Base-by-base conservation (phyloP, 2,113 vertebrate species). In the Neodontobutis hainanensis region DNA sequence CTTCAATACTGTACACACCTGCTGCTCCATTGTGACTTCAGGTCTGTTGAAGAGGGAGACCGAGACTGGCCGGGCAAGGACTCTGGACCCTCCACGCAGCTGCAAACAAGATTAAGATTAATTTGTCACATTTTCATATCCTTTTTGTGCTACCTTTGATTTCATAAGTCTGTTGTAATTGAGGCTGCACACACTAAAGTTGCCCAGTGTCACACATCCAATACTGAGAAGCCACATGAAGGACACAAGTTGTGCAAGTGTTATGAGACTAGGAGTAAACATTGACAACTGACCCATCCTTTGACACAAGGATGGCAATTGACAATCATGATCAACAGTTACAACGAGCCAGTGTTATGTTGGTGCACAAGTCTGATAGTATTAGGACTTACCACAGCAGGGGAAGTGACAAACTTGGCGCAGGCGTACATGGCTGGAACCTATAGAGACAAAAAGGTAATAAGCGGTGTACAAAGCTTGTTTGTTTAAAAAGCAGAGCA, bases 341-440 rank as follows among this genome's bases (percentile, higher is more conserved):
- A 14, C n/a, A n/a, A n/a, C n/a, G n/a, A n/a, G n/a, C 3, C 19
- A 27, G 19, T 27, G 19, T 27, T 27, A 27, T 27, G 19, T 3
- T 8, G 3, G 7, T 43, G 42, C 42, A 6, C 6, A 43, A 43
- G 42, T 8, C 42, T 8, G 42, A 8, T 11, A 43, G 10, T 43
- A 43, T 43, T 11, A 8, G 42, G n/a, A 92, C 92, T 0, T 91
- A 94, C 92, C 92, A 93, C 80, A 90, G 90, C 88, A 45, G 92
- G 88, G 64, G 88, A 91, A 61, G 87, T 90, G 87, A 93, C 75
- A 62, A 93, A 93, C 77, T 92, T 94, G 72, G 91, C 89, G 82
- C 92, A 94, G 73, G 88, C 84, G n/a, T 94, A 93, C 93, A 94
- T 94, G 84, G 78, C 78, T 87, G 75, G 88, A 80, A 81, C 83